Evolutionary conservation across 92 coral and sea anemone species (phyloP).

Genomic region (Heliopora coerulea): DNA sequence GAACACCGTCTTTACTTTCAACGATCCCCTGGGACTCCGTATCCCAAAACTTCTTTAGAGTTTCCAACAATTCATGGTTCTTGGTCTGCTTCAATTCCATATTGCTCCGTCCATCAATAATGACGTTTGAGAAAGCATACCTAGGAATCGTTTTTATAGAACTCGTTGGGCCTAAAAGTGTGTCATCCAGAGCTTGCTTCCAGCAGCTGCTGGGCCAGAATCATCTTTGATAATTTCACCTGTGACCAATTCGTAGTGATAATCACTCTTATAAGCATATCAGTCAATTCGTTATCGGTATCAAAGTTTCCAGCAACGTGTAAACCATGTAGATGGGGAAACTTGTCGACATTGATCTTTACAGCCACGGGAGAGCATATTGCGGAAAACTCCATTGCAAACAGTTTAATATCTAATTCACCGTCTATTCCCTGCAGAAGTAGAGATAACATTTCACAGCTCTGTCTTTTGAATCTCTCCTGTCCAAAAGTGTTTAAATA

Average conservation of each 20-base stretch:
- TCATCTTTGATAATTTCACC: slow-evolving; percentile 19
- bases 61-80: not conserved
- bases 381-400: not conserved
- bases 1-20: too few relatives aligned
- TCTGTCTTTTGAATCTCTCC: not conserved
- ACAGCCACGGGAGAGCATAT: not conserved
- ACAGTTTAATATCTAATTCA: not conserved
- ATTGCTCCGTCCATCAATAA: not conserved
- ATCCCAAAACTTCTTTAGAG: slow-evolving; percentile 37
- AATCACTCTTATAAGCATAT: slow-evolving; percentile 20
- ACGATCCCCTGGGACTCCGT: not conserved
- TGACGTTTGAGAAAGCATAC: too few relatives aligned
- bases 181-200: slow-evolving; percentile 49
- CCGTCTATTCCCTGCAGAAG: not conserved
- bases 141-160: too few relatives aligned
- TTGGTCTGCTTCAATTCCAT: slow-evolving; percentile 24
- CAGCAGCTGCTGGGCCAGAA: slow-evolving; percentile 44
- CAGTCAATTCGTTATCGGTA: not conserved
- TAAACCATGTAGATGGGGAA: slow-evolving; percentile 15
- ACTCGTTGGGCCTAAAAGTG: slow-evolving; percentile 8
- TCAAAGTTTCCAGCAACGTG: not conserved
- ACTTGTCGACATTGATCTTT: not conserved
- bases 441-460: not conserved
- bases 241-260: slow-evolving; percentile 17
- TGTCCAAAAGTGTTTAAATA: slow-evolving; percentile 5